A percentile compares a stretch with the other conserved stretches of the same genome.
These are phyloP conservation scores for Leptocoma aspasia DNA, from an alignment of 2,113 vertebrate species.

Conservation along the genomic window DNA sequence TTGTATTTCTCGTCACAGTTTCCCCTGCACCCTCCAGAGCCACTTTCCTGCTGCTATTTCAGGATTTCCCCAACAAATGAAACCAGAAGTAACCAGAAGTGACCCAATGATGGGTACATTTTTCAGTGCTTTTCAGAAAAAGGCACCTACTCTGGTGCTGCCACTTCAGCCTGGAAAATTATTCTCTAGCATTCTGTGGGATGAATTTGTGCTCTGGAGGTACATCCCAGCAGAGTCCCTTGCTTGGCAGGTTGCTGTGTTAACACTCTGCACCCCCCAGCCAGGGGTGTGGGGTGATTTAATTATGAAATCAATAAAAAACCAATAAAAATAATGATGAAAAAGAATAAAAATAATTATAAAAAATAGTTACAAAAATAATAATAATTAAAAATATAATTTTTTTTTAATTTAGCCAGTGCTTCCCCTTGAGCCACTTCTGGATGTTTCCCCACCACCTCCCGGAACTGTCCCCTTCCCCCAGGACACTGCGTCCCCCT, in stretches of 20 bases:
- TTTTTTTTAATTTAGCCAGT: neutral
- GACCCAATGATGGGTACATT: neutral
- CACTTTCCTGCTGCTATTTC: conserved; percentile 28
- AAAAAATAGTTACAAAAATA: neutral
- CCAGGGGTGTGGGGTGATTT: neutral
- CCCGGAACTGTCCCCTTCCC: neutral
- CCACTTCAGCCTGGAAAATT: neutral
- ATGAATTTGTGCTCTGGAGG: neutral
- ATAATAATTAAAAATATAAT: neutral
- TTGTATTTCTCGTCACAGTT: neutral
- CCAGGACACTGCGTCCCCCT: neutral
- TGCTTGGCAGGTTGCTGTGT: neutral
- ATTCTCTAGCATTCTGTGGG: neutral
- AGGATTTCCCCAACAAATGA: conserved; percentile 8
- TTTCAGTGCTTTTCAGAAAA: conserved; percentile 32
- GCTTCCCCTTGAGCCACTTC: neutral
- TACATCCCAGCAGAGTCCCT: neutral
- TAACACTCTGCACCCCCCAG: neutral
- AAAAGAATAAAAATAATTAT: neutral
- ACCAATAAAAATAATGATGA: neutral
- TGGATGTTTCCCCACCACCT: neutral
- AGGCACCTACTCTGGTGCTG: neutral
- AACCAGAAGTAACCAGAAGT: conserved; percentile 63
- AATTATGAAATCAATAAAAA: neutral
- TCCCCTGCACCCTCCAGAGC: neutral